Base-by-base conservation (phyloP, 2,113 vertebrate species). In the Saccopteryx bilineata region DNA sequence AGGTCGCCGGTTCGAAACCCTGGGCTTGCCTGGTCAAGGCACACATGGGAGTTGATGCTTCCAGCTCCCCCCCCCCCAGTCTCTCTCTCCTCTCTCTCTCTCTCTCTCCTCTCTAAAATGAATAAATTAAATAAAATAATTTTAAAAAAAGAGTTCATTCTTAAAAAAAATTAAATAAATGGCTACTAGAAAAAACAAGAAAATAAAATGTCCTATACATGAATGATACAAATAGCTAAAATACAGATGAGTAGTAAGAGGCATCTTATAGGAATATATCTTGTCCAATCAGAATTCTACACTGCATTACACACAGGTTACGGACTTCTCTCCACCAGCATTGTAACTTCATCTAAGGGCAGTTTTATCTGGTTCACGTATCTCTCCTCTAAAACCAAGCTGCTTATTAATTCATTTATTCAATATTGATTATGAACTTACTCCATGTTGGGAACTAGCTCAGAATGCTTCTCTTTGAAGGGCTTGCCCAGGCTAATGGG, bases 351-450 rank as follows among this genome's bases (percentile, higher is more conserved):
- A 71, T 9, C 11, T 23, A 15, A 52, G 19, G 17, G 3, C 28
- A 81, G n/a, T 94, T 82, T 92, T 19, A 81, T 33, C 21, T 2
- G 39, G 23, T 33, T 94, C 7, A 13, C 7, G 13, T 46, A 33
- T 52, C 9, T 21, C 61, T 79, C 18, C 33, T 82, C 52, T 14
- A 61, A 95, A 80, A 80, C 5, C 33, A 74, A 92, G 65, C n/a
- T 39, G 8, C 58, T 80, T 86, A 81, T 69, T 48, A 79, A 33
- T 92, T 90, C 46, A 83, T 71, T 75, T 95, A 58, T 85, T 80
- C 82, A 81, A 0, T 71, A 80, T 24, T 79, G 63, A 75, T 69
- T 88, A 14, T 68, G 56, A 91, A n/a, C 18, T 87, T 84, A 13
- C 54, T 87, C 26, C 2, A 5, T 66, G 48, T 4, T 31, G 60